These are phyloP conservation scores for Drosophila saltans DNA, from an alignment of 1,140 invertebrate species.

Conservation along the genomic window DNA sequence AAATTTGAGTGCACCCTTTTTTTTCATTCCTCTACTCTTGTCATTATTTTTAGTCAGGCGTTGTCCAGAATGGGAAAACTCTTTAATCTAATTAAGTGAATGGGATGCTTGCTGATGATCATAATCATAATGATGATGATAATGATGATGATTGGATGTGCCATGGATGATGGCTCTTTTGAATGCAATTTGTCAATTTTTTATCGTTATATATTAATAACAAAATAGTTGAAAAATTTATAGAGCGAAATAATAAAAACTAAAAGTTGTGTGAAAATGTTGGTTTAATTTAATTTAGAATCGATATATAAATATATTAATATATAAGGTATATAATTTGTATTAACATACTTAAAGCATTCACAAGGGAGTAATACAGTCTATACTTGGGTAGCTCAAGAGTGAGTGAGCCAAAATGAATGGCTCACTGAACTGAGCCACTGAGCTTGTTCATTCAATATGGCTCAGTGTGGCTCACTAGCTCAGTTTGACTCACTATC, in stretches of 20 bases:
- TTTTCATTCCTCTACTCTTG: too few relatives aligned
- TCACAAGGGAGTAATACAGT: too few relatives aligned
- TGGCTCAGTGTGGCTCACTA: too few relatives aligned
- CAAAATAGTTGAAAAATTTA: constrained; percentile 4
- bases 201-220: not conserved
- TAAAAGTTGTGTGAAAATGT: not conserved
- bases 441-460: too few relatives aligned
- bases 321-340: too few relatives aligned
- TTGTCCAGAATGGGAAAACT: constrained; percentile 38
- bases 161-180: constrained; percentile 15
- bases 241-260: not conserved
- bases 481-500: too few relatives aligned
- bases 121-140: constrained; percentile 27
- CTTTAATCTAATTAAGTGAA: constrained; percentile 74
- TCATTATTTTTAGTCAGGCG: constrained; percentile 4
- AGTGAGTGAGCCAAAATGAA: too few relatives aligned
- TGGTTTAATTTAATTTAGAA: too few relatives aligned
- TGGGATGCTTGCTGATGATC: constrained; percentile 12
- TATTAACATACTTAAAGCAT: too few relatives aligned
- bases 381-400: too few relatives aligned
- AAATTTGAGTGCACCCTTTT: constrained; percentile 76
- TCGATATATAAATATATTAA: too few relatives aligned
- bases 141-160: constrained; percentile 11
- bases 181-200: not conserved
- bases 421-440: too few relatives aligned